phyloP scores from a whole-genome alignment of 1,140 invertebrate species.

The Subanguina moxae region DNA sequence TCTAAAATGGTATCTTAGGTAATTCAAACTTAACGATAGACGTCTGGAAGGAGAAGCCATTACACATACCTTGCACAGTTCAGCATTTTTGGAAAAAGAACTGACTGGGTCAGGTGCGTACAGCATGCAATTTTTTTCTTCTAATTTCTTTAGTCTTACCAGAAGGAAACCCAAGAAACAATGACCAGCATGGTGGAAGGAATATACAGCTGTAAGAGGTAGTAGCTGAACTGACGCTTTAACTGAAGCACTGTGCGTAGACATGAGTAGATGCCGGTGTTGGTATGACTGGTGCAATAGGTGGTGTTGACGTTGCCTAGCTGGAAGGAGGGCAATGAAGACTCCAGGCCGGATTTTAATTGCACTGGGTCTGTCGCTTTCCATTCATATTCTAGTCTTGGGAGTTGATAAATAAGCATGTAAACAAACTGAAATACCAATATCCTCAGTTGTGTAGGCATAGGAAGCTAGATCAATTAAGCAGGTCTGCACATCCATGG shows the following conservation, averaged over 20 bases:
- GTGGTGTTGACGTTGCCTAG: conserved; percentile 84
- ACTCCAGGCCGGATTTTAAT: conserved; percentile 81
- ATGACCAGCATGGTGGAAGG: conserved; percentile 63
- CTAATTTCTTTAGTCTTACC: conserved; percentile 27
- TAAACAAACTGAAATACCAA: conserved; percentile 39
- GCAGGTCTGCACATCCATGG: conserved; percentile 85
- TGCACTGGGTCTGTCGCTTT: conserved; percentile 88
- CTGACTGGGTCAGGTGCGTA: no score
- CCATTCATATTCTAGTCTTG: conserved; percentile 66
- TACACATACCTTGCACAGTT: no score
- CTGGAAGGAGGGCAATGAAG: conserved; percentile 77
- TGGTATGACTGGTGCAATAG: conserved; percentile 90
- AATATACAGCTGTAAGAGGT: conserved; percentile 74
- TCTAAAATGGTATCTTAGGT: no score
- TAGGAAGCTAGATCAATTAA: conserved; percentile 77
- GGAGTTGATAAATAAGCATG: not conserved
- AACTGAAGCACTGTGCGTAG: conserved; percentile 87
- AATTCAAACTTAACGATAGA: no score
- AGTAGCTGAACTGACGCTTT: conserved; percentile 93
- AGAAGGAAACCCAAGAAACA: conserved; percentile 64
- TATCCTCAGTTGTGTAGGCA: conserved; percentile 56
- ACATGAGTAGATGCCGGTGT: conserved; percentile 93
- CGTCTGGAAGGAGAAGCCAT: no score
- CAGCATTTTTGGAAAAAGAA: no score
- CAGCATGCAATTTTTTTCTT: no score